A percentile compares a stretch with the other conserved stretches of the same genome.
These are phyloP conservation scores for Pteruthius melanotis DNA, from an alignment of 2,113 vertebrate genomes.

Conservation along the genomic window DNA sequence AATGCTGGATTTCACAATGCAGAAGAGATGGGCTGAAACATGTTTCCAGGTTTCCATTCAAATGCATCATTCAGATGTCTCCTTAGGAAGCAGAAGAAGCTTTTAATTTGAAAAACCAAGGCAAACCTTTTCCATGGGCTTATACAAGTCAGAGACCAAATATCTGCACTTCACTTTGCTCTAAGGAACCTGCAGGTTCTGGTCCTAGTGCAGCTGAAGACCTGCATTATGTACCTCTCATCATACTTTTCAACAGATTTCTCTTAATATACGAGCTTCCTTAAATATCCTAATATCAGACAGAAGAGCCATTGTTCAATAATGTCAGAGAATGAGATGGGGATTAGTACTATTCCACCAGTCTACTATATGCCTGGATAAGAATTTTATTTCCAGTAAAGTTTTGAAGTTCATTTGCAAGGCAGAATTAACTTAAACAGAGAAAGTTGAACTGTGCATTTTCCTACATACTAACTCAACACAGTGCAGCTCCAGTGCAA, in stretches of 20 bases:
- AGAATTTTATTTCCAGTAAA: slow-evolving; percentile 38
- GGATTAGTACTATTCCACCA: slow-evolving; percentile 29
- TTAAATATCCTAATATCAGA: slow-evolving; percentile 20
- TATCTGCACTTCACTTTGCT: not conserved
- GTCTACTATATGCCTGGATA: slow-evolving; percentile 27
- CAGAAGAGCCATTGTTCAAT: slow-evolving; percentile 43
- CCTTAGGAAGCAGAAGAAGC: not conserved
- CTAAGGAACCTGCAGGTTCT: not conserved
- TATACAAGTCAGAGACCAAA: not conserved
- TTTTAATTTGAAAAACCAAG: not conserved
- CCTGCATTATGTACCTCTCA: not conserved
- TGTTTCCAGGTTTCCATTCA: not conserved
- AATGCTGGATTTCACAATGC: not conserved
- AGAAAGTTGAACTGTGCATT: not conserved
- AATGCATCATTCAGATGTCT: not conserved
- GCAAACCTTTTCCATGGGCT: not conserved
- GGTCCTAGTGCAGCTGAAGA: not conserved
- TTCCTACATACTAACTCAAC: not conserved
- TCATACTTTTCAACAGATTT: slow-evolving; percentile 30
- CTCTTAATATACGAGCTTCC: slow-evolving; percentile 35
- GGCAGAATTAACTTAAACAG: not conserved
- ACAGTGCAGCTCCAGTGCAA: not conserved
- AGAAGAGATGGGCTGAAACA: not conserved
- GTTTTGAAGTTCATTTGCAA: slow-evolving; percentile 33
- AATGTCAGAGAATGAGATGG: slow-evolving; percentile 5